A percentile compares a stretch with the other conserved stretches of the same genome.
Evolutionary conservation across 2,888 invertebrate genomes (phyloP).

Genomic region (Lymantria monacha): DNA sequence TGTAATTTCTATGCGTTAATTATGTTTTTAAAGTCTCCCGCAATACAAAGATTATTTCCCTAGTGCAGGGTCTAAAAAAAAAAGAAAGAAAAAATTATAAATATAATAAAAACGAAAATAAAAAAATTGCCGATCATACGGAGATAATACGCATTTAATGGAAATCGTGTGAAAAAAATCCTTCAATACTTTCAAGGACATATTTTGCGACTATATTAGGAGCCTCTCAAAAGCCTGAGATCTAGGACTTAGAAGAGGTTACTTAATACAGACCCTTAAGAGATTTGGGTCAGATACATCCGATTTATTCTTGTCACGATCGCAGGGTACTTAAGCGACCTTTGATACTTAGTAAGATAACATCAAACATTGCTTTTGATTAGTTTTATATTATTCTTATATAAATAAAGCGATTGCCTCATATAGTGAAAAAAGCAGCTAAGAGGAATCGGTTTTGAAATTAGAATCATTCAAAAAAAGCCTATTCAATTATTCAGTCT

Average conservation of each 20-base stretch:
- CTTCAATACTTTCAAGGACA: slow-evolving; percentile 2
- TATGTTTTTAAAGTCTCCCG: no score
- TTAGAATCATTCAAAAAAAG: no score
- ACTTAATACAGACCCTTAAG: slow-evolving; percentile 5
- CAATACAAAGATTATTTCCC: no score
- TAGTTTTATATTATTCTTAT: no score
- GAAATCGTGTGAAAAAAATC: background rate
- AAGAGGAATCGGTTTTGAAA: no score
- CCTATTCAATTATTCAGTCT: no score
- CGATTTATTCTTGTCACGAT: slow-evolving; percentile 6
- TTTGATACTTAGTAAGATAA: background rate
- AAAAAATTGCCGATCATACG: slow-evolving; percentile 1
- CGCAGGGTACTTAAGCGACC: background rate
- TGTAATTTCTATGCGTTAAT: no score
- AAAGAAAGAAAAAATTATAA: no score
- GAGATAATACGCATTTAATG: background rate
- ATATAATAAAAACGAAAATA: no score
- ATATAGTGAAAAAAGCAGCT: no score
- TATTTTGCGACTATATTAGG: slow-evolving; percentile 2
- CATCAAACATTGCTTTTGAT: background rate
- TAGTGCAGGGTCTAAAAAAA: no score
- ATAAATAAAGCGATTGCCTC: no score
- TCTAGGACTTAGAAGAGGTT: slow-evolving; percentile 1
- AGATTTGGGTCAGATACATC: slow-evolving; percentile 6
- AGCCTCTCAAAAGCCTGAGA: background rate